Evolutionary conservation across 2,888 invertebrate genomes (phyloP).

Genomic region (Thecophora atra): DNA sequence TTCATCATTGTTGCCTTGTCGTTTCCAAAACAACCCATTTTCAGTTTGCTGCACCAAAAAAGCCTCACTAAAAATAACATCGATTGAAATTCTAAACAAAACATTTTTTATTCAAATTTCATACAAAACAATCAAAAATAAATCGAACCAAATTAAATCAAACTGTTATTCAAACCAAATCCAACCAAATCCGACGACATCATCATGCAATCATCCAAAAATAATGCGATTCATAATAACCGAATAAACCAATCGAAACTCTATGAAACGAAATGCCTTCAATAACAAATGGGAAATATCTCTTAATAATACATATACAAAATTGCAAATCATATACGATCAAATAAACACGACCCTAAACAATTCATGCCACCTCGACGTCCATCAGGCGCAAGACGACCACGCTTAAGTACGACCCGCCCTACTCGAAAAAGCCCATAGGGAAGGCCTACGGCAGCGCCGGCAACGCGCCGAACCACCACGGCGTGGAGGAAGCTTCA

Average conservation of each 20-base stretch:
- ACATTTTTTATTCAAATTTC: constrained; percentile 48
- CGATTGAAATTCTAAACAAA: constrained; percentile 43
- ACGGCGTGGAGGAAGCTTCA: constrained; percentile 80
- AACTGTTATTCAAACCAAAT: constrained; percentile 19
- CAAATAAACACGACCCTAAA: constrained; percentile 33
- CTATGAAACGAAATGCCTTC: constrained; percentile 37
- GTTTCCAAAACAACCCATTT: constrained; percentile 18
- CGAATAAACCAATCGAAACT: constrained; percentile 41
- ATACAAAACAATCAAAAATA: constrained; percentile 44
- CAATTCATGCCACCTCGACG: constrained; percentile 32
- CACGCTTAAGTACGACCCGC: constrained; percentile 87
- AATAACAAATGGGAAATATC: constrained; percentile 3
- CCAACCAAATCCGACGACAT: constrained; percentile 39
- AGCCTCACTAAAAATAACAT: constrained; percentile 17
- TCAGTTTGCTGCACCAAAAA: constrained; percentile 26
- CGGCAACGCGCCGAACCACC: constrained; percentile 74
- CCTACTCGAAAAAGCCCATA: constrained; percentile 85
- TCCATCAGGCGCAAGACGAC: constrained; percentile 84
- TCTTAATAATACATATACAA: constrained; percentile 4
- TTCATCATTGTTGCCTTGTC: constrained; percentile 6
- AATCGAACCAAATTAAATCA: constrained; percentile 31
- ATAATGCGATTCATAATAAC: constrained; percentile 39
- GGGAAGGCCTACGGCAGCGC: constrained; percentile 74
- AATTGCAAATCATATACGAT: constrained; percentile 38
- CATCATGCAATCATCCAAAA: constrained; percentile 39